Evolutionary conservation across 2,113 vertebrate species (phyloP).

Genomic region (Toxotes chatareus): DNA sequence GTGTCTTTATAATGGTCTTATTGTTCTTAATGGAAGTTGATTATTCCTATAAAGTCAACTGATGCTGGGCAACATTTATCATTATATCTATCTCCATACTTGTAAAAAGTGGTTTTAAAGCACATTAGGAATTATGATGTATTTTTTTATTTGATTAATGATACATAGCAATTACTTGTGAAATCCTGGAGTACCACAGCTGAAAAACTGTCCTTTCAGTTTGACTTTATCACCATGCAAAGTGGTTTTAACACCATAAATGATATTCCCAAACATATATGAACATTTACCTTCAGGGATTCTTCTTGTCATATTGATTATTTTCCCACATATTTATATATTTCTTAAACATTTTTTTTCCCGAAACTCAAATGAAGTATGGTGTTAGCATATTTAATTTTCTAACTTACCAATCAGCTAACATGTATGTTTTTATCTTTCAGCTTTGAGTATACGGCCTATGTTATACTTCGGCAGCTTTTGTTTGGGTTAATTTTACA

Average conservation of each 20-base stretch:
- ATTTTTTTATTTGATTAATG: neutral
- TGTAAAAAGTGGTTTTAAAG: neutral
- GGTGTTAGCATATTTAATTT: too few relatives aligned
- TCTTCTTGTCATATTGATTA: neutral
- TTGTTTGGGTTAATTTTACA: conserved; percentile 20
- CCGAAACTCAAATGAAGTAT: too few relatives aligned
- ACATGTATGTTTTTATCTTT: too few relatives aligned
- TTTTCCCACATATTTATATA: neutral
- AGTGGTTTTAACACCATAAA: neutral
- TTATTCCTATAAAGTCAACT: neutral
- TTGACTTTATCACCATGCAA: too few relatives aligned
- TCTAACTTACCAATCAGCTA: too few relatives aligned
- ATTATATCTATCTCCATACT: neutral
- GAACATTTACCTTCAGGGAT: neutral
- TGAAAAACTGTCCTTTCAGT: neutral
- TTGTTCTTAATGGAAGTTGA: neutral
- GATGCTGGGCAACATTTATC: neutral
- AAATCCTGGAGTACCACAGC: neutral
- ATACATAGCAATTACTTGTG: neutral
- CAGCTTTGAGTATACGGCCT: neutral
- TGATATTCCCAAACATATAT: neutral
- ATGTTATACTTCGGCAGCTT: neutral
- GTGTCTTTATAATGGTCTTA: neutral
- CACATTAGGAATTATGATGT: neutral
- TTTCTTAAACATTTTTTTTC: too few relatives aligned